A percentile compares a stretch with the other conserved stretches of the same genome.
Evolutionary conservation across 2,113 vertebrate species (phyloP).

Genomic region (Larimichthys polyactis): DNA sequence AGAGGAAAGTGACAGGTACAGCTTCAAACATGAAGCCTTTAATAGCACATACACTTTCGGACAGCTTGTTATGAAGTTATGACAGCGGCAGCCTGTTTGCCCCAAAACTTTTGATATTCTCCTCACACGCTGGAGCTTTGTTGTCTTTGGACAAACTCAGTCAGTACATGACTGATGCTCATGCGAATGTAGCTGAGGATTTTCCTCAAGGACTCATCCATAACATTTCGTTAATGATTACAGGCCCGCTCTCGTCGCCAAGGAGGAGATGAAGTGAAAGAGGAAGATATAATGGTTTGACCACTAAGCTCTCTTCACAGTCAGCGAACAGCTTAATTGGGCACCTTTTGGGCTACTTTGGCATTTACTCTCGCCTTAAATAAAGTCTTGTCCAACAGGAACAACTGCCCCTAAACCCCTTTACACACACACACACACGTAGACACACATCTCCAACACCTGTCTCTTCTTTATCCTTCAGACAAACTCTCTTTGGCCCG

Average conservation of each 20-base stretch:
- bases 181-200: slow-evolving; percentile 37
- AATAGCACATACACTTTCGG: background rate
- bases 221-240: slow-evolving; percentile 64
- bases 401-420: background rate
- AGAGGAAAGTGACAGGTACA: background rate
- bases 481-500: slow-evolving; percentile 4
- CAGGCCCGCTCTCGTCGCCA: slow-evolving; percentile 20
- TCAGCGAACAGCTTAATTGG: slow-evolving; percentile 50
- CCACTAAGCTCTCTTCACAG: slow-evolving; percentile 41
- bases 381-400: slow-evolving; percentile 53
- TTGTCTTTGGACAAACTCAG: slow-evolving; percentile 25
- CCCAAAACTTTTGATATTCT: slow-evolving; percentile 36
- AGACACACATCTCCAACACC: slow-evolving; percentile 18
- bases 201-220: slow-evolving; percentile 61
- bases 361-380: slow-evolving; percentile 56
- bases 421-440: background rate
- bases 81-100: background rate
- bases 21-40: slow-evolving; percentile 7
- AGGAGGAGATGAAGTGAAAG: slow-evolving; percentile 48
- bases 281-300: slow-evolving; percentile 49
- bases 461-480: slow-evolving; percentile 25
- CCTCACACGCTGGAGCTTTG: slow-evolving; percentile 6
- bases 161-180: slow-evolving; percentile 61
- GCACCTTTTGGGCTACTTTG: slow-evolving; percentile 48
- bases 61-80: slow-evolving; percentile 41